Conservation (phyloP, 2,888 invertebrate species). For the Drosophila recens region DNA sequence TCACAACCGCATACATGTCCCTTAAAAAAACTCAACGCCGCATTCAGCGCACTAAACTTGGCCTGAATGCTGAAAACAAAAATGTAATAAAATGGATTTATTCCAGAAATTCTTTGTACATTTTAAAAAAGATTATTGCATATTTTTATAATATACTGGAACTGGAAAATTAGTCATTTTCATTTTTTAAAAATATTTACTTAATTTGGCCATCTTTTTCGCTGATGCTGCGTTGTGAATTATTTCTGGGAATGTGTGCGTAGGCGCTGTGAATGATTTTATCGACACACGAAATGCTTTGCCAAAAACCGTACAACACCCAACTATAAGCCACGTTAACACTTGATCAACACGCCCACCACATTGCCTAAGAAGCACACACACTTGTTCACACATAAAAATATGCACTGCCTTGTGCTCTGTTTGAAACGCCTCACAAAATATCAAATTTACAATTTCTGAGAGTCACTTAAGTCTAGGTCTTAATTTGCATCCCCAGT, state of each 20-base stretch:
- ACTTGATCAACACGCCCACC: constrained; percentile 43
- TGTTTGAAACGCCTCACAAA: constrained; percentile 33
- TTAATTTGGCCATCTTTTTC: background rate
- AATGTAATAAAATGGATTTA: too few species aligned
- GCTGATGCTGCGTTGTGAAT: constrained; percentile 45
- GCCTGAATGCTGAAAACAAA: background rate
- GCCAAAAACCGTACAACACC: constrained; percentile 79
- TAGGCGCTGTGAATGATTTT: constrained; percentile 60
- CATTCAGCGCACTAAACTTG: background rate
- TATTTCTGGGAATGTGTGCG: constrained; percentile 53
- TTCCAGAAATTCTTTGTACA: too few species aligned
- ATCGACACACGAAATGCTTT: constrained; percentile 72
- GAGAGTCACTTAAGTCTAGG: constrained; percentile 12
- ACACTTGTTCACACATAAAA: constrained; percentile 6
- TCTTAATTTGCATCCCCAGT: constrained; percentile 29
- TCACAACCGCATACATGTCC: constrained; percentile 39
- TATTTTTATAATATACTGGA: too few species aligned
- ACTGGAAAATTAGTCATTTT: too few species aligned
- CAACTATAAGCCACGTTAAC: constrained; percentile 72
- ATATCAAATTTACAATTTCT: constrained; percentile 17
- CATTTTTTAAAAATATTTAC: too few species aligned
- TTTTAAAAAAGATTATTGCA: too few species aligned
- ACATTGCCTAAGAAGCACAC: constrained; percentile 29
- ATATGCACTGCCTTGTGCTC: constrained; percentile 58
- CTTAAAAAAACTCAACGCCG: background rate